Evolutionary conservation across 2,888 invertebrate genomes (phyloP).

Genomic region (Ctena decussata): DNA sequence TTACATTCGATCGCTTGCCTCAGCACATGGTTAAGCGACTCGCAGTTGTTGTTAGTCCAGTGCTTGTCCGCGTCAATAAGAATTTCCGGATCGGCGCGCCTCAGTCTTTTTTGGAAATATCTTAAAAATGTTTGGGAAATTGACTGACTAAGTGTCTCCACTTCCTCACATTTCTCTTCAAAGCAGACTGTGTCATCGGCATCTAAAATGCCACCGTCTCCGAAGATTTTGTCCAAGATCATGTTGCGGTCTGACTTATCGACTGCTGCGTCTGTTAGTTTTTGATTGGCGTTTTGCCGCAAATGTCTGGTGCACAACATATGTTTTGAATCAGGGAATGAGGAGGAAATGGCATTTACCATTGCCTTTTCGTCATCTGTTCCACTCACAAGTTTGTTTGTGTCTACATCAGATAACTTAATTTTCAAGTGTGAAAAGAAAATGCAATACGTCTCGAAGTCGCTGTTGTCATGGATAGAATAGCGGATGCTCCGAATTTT

Average conservation of each 20-base stretch:
- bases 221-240: constrained; percentile 29
- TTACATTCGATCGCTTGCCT: constrained; percentile 41
- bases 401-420: constrained; percentile 26
- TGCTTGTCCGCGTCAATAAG: no score
- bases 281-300: background rate
- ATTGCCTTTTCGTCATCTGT: constrained; percentile 12
- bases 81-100: no score
- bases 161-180: constrained; percentile 42
- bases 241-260: background rate
- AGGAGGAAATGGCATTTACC: background rate
- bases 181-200: constrained; percentile 32
- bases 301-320: background rate
- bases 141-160: background rate
- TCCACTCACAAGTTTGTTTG: constrained; percentile 13
- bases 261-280: constrained; percentile 16
- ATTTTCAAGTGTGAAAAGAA: constrained; percentile 43
- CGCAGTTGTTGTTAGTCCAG: constrained; percentile 62
- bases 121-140: constrained; percentile 9
- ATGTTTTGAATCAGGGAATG: background rate
- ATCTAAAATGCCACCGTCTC: constrained; percentile 28
- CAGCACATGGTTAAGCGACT: constrained; percentile 52
- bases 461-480: constrained; percentile 34
- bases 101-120: constrained; percentile 33
- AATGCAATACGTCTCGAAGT: constrained; percentile 27
- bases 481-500: constrained; percentile 14